These are phyloP conservation scores for Drosophila nasuta DNA, from an alignment of 1,140 invertebrate species.

Conservation along the genomic window DNA sequence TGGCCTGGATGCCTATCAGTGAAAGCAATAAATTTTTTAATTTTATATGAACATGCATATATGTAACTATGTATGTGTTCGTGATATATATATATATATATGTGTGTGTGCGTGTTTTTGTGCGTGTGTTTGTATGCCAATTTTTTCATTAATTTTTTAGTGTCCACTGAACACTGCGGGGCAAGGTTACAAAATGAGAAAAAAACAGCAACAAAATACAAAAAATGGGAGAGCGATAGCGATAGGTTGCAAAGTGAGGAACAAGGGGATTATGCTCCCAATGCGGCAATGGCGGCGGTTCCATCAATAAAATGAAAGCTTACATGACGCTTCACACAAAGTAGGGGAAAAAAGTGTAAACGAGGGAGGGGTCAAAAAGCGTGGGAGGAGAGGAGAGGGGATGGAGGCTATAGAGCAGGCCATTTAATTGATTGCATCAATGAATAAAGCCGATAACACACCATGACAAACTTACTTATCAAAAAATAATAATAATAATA, in stretches of 20 bases:
- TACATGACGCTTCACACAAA: constrained; percentile 13
- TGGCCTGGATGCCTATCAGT: constrained; percentile 68
- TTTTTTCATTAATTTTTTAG: constrained; percentile 82
- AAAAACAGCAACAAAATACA: too few species aligned
- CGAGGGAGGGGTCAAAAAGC: not conserved
- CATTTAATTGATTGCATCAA: constrained; percentile 51
- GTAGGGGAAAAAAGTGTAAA: not conserved
- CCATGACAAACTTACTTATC: constrained; percentile 16
- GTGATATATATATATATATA: not conserved
- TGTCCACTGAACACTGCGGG: constrained; percentile 39
- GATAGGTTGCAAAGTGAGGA: not conserved
- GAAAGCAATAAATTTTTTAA: constrained; percentile 81
- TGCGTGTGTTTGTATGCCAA: constrained; percentile 41
- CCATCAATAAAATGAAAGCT: constrained; percentile 42
- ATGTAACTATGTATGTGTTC: constrained; percentile 2
- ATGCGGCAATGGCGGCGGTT: constrained; percentile 26
- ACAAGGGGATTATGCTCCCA: constrained; percentile 31
- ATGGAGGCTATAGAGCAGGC: constrained; percentile 20
- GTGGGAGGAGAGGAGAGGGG: not conserved
- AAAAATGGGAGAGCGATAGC: too few species aligned
- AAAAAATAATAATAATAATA: constrained; percentile 27
- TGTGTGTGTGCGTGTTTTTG: constrained; percentile 1
- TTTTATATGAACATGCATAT: constrained; percentile 61
- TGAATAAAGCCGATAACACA: constrained; percentile 15
- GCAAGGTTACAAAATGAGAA: not conserved